Conservation (phyloP, 2,113 vertebrate genomes). For the Dascyllus trimaculatus region DNA sequence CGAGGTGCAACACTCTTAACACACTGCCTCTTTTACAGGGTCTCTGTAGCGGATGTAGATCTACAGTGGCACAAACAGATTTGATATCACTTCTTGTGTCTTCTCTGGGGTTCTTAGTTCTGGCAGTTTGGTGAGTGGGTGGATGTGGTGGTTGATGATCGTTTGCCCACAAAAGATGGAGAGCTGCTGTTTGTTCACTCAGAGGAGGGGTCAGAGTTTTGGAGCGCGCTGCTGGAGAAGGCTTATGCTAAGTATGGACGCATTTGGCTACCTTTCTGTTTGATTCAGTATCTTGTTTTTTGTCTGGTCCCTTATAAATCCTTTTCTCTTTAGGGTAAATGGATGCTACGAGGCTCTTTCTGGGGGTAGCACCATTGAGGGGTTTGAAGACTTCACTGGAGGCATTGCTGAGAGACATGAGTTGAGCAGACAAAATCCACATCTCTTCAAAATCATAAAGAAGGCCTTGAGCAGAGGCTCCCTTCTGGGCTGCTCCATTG, state of each 20-base stretch:
- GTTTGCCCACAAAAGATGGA: constrained; percentile 78
- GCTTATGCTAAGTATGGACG: constrained; percentile 79
- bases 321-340: constrained; percentile 84
- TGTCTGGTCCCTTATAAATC: neutral
- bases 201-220: constrained; percentile 79
- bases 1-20: constrained; percentile 80
- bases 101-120: constrained; percentile 70
- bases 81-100: neutral
- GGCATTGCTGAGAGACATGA: constrained; percentile 92
- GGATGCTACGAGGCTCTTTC: constrained; percentile 93
- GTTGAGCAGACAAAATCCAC: constrained; percentile 68
- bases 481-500: constrained; percentile 84
- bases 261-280: constrained; percentile 51
- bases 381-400: constrained; percentile 97
- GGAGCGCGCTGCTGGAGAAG: constrained; percentile 82
- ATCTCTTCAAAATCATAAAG: constrained; percentile 80
- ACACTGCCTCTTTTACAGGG: neutral
- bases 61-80: neutral
- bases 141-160: constrained; percentile 85
- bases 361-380: constrained; percentile 93
- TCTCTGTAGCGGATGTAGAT: neutral
- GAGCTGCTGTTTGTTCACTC: constrained; percentile 86
- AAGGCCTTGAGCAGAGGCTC: constrained; percentile 81
- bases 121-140: constrained; percentile 86
- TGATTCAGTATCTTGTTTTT: constrained; percentile 2